Percentiles rank a stretch among this genome's conserved stretches.
Conservation (phyloP, 2,888 invertebrate species). For the Noctua janthe region DNA sequence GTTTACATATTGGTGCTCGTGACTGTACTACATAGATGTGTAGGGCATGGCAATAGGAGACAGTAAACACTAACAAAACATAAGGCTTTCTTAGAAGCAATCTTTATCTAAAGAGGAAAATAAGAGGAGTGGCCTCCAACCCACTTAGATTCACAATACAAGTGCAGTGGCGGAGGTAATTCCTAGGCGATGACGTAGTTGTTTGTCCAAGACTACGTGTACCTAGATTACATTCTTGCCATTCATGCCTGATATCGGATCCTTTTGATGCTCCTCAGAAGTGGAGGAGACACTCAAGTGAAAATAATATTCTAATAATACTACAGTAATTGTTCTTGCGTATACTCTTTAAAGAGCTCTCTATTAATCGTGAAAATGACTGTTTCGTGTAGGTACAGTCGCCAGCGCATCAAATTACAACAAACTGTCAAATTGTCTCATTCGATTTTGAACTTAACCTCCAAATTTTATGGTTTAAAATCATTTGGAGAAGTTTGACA, state of each 20-base stretch:
- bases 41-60: not conserved
- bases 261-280: constrained; percentile 10
- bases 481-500: no score
- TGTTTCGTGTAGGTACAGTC: not conserved
- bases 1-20: no score
- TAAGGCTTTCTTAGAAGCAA: not conserved
- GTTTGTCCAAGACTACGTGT: not conserved
- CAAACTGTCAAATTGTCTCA: no score
- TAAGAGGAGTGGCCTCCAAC: not conserved
- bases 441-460: no score
- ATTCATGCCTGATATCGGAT: not conserved
- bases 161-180: constrained; percentile 4
- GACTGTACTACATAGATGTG: not conserved
- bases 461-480: no score
- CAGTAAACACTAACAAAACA: not conserved
- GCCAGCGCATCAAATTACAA: no score
- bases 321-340: no score
- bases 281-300: constrained; percentile 1
- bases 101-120: not conserved
- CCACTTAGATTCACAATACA: not conserved
- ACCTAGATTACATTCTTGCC: not conserved
- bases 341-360: not conserved
- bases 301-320: not conserved
- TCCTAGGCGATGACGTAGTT: constrained; percentile 14
- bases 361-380: not conserved